Conservation (phyloP, 2,888 invertebrate genomes). For the Alcis repandata region DNA sequence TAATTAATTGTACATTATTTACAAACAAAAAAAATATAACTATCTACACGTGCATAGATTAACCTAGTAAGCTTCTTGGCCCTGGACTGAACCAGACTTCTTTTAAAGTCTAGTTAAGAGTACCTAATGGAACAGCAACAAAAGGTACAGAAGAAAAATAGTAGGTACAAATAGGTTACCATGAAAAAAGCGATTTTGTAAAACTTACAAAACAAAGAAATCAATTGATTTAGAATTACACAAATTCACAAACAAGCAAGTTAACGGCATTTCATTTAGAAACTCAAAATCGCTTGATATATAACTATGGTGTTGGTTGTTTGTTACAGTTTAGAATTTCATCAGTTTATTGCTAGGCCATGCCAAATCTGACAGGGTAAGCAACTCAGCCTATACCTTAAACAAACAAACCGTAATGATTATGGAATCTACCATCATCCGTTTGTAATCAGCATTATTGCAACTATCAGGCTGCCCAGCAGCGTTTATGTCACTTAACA, state of each 20-base stretch:
- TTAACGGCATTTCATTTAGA: too few relatives aligned
- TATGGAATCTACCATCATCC: too few relatives aligned
- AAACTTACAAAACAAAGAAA: background rate
- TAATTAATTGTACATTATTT: constrained; percentile 81
- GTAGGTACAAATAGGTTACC: background rate
- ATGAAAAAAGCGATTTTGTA: background rate
- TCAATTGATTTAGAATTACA: too few relatives aligned
- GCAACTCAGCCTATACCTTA: too few relatives aligned
- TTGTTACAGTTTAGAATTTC: too few relatives aligned
- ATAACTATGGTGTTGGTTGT: too few relatives aligned
- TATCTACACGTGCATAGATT: constrained; percentile 59
- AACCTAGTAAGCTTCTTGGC: constrained; percentile 34
- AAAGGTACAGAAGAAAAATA: background rate
- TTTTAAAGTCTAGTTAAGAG: background rate
- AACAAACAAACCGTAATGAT: too few relatives aligned
- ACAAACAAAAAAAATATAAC: constrained; percentile 64
- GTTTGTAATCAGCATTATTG: too few relatives aligned
- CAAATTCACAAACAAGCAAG: too few relatives aligned
- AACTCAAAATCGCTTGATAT: too few relatives aligned
- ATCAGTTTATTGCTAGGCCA: too few relatives aligned
- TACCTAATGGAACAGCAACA: background rate
- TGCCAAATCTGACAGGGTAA: too few relatives aligned
- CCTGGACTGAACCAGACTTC: constrained; percentile 2
- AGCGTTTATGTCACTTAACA: background rate
- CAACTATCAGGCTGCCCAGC: background rate